Base-by-base conservation (phyloP, 2,888 invertebrate species). In the Ormyrus thymus region DNA sequence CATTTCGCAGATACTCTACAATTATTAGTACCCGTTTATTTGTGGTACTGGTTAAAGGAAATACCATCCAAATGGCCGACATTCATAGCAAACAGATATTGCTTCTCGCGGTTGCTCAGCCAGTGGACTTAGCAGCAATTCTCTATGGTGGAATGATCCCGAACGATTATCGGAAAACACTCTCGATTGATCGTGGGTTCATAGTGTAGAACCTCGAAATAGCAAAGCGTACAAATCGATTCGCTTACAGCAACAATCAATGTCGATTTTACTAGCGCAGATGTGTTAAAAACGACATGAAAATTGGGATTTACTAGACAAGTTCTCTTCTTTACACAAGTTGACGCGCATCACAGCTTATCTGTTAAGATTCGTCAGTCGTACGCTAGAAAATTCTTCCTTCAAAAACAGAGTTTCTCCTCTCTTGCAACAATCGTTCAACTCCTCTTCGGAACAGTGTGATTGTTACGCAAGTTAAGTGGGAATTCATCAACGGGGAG, bases 61-160 rank as follows among this genome's bases (percentile, higher is more conserved):
- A n/a, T 55, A 7, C 68, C 68, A 55, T 9, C 68, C 13, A 68
- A 48, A 13, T 68, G 68, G 46, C 55, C 53, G n/a, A 45, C 55
- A 1, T 68, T 65, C 11, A 29, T 65, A 1, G 58, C 58, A 5
- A 46, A 70, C n/a, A 13, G 48, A 15, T 59, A 29, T 59, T 29
- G 29, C 29, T n/a, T 62, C 61, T 46, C 61, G 61, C 11, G 46
- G 61, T 45, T 62, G 7, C 45, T 62, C 45, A 7, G 46, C 11
- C 11, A 62, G 61, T 8, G 46, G 45, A 1, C 48, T 51, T 13
- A 50, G 9, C 3, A 6, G 50, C 50, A 10, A 51, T 10, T 10
- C 9, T 9, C 15, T 48, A 48, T 51, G 51, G 48, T 65, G 65
- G 9, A 1, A 65, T 8, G 65, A 7, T n/a, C 13, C 65, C 0